Conservation (phyloP, 2,797 vertebrate species). For the Bovichtus variegatus region DNA sequence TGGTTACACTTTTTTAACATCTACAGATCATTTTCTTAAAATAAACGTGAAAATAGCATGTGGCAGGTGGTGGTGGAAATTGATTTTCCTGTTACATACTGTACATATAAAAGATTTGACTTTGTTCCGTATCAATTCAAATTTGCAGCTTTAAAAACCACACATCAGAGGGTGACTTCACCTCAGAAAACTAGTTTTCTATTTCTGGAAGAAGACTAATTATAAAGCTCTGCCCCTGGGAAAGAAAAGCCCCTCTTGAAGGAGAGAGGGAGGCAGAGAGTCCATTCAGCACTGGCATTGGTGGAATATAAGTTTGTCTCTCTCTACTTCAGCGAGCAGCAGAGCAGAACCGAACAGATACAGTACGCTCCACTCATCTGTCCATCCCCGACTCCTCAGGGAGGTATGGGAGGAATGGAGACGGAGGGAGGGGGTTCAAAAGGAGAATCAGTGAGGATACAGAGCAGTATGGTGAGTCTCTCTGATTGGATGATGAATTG, state of each 20-base stretch:
- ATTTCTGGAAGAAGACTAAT: slow-evolving; percentile 83
- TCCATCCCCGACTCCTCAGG: slow-evolving; percentile 76
- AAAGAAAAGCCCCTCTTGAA: slow-evolving; percentile 75
- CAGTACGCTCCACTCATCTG: slow-evolving; percentile 76
- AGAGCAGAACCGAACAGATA: slow-evolving; percentile 82
- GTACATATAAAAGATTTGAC: slow-evolving; percentile 41
- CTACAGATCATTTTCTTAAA: not conserved
- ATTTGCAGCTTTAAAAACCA: slow-evolving; percentile 54
- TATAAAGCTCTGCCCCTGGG: slow-evolving; percentile 78
- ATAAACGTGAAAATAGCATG: not conserved
- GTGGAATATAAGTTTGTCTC: slow-evolving; percentile 77
- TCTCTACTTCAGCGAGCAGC: slow-evolving; percentile 72
- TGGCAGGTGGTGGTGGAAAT: slow-evolving; percentile 12
- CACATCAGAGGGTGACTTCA: slow-evolving; percentile 70
- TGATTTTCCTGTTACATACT: slow-evolving; percentile 9
- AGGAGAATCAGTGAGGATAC: slow-evolving; percentile 63
- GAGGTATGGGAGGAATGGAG: slow-evolving; percentile 65
- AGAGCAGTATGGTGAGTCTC: slow-evolving; percentile 65
- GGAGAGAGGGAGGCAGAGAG: slow-evolving; percentile 65
- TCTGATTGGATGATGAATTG: slow-evolving; percentile 86
- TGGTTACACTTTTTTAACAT: not conserved
- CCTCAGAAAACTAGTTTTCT: slow-evolving; percentile 82
- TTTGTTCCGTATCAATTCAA: slow-evolving; percentile 33
- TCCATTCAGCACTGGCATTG: slow-evolving; percentile 71
- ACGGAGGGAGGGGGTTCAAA: slow-evolving; percentile 42